phyloP scores from a whole-genome alignment of 2,113 vertebrate genomes.

The Lophius piscatorius region DNA sequence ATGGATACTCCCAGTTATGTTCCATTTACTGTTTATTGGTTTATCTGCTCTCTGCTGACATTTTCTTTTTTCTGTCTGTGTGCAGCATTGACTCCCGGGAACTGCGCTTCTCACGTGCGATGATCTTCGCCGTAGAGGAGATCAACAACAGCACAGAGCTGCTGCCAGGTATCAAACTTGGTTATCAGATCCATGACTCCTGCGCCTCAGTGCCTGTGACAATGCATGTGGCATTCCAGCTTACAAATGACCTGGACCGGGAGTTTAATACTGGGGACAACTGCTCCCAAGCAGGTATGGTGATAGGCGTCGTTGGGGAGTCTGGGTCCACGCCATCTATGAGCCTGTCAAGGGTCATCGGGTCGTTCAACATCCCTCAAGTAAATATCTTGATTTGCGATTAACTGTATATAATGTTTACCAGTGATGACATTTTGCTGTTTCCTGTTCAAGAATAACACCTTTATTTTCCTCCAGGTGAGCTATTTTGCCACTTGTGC shows the following conservation, averaged over 20 bases:
- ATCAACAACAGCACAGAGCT: slow-evolving; percentile 77
- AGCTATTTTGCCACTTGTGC: slow-evolving; percentile 77
- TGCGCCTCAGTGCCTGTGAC: slow-evolving; percentile 63
- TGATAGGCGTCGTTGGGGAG: slow-evolving; percentile 67
- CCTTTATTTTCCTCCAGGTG: slow-evolving; percentile 58
- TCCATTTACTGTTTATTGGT: no score
- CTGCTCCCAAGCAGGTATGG: slow-evolving; percentile 51
- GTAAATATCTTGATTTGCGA: slow-evolving; percentile 58
- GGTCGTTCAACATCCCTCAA: slow-evolving; percentile 72
- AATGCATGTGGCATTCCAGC: slow-evolving; percentile 62
- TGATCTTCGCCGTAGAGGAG: slow-evolving; percentile 76
- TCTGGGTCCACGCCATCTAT: slow-evolving; percentile 76
- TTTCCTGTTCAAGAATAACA: not conserved
- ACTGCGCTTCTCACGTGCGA: slow-evolving; percentile 67
- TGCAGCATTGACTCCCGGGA: slow-evolving; percentile 63
- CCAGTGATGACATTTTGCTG: not conserved
- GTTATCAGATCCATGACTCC: slow-evolving; percentile 74
- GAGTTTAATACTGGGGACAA: not conserved
- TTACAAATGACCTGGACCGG: slow-evolving; percentile 54
- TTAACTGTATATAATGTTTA: not conserved
- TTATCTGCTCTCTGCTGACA: no score
- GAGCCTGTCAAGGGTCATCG: slow-evolving; percentile 66
- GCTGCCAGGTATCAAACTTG: slow-evolving; percentile 67
- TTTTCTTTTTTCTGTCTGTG: slow-evolving; percentile 1
- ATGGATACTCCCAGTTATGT: no score